Base-by-base conservation (phyloP, 1,140 invertebrate genomes). In the Diorhabda carinulata region DNA sequence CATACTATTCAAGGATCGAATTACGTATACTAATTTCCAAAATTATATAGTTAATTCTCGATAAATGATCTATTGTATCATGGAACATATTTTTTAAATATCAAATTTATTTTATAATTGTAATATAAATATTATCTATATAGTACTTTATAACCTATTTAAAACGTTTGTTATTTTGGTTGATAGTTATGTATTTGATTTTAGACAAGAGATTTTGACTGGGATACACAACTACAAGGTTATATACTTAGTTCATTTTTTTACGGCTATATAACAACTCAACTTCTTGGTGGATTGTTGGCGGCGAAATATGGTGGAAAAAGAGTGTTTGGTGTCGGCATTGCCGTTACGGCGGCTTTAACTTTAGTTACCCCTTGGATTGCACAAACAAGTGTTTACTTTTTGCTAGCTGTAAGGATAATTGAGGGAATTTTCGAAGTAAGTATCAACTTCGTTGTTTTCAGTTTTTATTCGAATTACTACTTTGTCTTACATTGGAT, bases 351-450 rank as follows among this genome's bases (percentile, higher is more conserved):
- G 2, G 90, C 94, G 2, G 78, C 95, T 5, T 82, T 96, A 43
- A 96, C 94, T 0, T 79, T 98, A 58, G 77, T 97, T 40, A 95
- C 92, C 0, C 95, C 95, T 2, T 81, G 89, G 3, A 84, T 92
- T 1, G 92, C 92, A 0, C 86, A 88, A 74, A 85, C 86, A 56
- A 91, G 89, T 72, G 86, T 91, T 2, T 88, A 86, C 56, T 77
- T 91, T 4, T 85, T 97, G 0, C 82, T 97, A 41, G 83, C 85
- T 3, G 83, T 95, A 0, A 83, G 96, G 73, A 88, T 97, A 9
- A 79, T 96, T 41, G 93, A 96, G 83, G 96, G 96, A 60, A 79
- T 97, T 52, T 95, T 92, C 79, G 94, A 97, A 87, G 93, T 94
- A 83, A n/a, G 52, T 69, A 52, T 1, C 25, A 25, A 25, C 25